Evolutionary conservation across 2,888 invertebrate genomes (phyloP), one percentile per base, ranked within the genome.

Genomic region (Tachystola acroxantha): DNA sequence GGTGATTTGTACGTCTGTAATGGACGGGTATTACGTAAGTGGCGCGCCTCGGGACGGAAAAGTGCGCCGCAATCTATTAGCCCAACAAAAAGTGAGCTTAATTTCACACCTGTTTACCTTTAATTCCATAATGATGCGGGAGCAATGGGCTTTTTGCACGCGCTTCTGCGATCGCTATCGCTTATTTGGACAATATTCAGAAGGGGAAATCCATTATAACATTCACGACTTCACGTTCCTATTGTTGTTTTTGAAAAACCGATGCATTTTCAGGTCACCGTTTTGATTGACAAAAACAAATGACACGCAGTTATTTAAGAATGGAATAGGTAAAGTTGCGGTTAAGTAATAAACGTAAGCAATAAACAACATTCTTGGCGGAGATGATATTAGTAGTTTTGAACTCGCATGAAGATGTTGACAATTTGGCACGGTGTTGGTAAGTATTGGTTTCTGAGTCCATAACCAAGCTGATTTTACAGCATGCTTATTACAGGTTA

Each of bases 101-200:
- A 86, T 85, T 86, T 85, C 80, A 84, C 84, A 86, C 85, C 80
- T 85, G 84, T 82, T 85, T 81, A 76, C 65, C 54, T 75, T 79
- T 79, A 81, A 84, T 84, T 69, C 62, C 63, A 72, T 81, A 82
- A 85, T 84, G 68, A 75, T 57, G 59, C 57, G 60, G 62, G 68
- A 62, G 66, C 71, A 67, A 61, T 60, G 57, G 62, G 68, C 71
- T 74, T 76, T 71, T 72, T 78, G 70, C 77, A 71, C 64, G 67
- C 65, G 64, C 55, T 64, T 62, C 52, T 49, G 41, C 40, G 56
- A 56, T 50, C 47, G 40, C 43, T 52, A 41, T 31, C 41, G 48
- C 53, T 54, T 55, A 55, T 57, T 58, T 58, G 49, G 47, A 48
- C 35, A 45, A 53, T 33, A 49, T 53, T 50, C 38, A 37, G 50